Percentiles rank a stretch among this genome's conserved stretches.
These are phyloP conservation scores for Pteruthius melanotis DNA, from an alignment of 2,113 vertebrate species.

Conservation along the genomic window DNA sequence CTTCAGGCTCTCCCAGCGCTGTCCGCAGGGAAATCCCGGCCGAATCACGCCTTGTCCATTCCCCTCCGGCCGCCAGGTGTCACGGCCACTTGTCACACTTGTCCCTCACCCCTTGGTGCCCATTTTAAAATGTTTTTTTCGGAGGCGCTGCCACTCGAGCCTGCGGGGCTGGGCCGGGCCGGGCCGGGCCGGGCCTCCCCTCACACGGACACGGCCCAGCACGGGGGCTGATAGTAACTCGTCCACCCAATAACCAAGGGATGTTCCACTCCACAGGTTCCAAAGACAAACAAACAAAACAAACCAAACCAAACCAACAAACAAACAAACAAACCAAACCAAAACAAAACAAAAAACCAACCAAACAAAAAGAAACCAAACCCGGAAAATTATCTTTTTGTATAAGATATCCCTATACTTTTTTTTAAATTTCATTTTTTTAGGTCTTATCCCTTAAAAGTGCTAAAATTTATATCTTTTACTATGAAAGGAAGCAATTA, in stretches of 20 bases:
- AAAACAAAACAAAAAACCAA: too few relatives aligned
- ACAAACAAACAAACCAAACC: too few relatives aligned
- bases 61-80: fast-evolving
- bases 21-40: too few relatives aligned
- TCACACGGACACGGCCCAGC: neutral
- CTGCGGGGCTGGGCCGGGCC: neutral
- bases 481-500: neutral
- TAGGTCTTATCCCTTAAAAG: too few relatives aligned
- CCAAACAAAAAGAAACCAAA: too few relatives aligned
- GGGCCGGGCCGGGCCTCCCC: neutral
- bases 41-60: neutral
- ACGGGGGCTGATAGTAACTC: fast-evolving
- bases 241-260: fast-evolving
- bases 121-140: neutral
- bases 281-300: too few relatives aligned
- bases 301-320: too few relatives aligned
- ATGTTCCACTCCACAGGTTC: too few relatives aligned
- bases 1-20: fast-evolving
- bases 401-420: fast-evolving
- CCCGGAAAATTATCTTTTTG: too few relatives aligned
- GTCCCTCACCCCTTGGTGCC: neutral
- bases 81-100: neutral
- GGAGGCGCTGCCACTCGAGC: fast-evolving
- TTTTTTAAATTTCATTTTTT: neutral
- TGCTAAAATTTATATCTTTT: neutral